These are phyloP conservation scores for Pherbina coryleti DNA, from an alignment of 2,888 invertebrate species.

Conservation along the genomic window DNA sequence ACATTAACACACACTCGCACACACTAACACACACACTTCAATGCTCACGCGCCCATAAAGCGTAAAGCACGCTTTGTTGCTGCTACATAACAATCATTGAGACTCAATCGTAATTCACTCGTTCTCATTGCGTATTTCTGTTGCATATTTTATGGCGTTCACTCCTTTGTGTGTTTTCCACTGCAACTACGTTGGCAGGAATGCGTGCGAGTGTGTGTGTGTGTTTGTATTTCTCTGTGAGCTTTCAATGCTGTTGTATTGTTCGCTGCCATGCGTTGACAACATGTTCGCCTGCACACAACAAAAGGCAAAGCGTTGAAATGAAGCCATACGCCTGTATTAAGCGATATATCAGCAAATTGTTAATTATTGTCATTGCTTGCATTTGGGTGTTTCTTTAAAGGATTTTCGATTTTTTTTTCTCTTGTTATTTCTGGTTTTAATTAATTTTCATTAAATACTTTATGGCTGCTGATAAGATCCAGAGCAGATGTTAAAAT, in stretches of 20 bases:
- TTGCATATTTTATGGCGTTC: conserved; percentile 11
- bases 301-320: background rate
- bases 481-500: background rate
- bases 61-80: background rate
- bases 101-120: conserved; percentile 27
- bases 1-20: background rate
- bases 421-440: background rate
- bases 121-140: background rate
- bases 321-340: background rate
- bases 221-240: background rate
- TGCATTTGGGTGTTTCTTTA: background rate
- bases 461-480: conserved; percentile 9
- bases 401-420: background rate
- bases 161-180: background rate
- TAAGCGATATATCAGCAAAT: conserved; percentile 27
- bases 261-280: conserved; percentile 6
- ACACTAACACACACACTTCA: background rate
- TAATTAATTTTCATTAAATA: conserved; percentile 22
- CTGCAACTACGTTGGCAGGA: background rate
- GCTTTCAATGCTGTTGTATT: conserved; percentile 18
- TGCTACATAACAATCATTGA: conserved; percentile 26
- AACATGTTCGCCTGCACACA: background rate
- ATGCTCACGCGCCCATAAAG: too few species aligned
- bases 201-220: conserved; percentile 14
- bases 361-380: conserved; percentile 19